phyloP scores from a whole-genome alignment of 2,113 vertebrate species.

The Thalassoma bifasciatum region DNA sequence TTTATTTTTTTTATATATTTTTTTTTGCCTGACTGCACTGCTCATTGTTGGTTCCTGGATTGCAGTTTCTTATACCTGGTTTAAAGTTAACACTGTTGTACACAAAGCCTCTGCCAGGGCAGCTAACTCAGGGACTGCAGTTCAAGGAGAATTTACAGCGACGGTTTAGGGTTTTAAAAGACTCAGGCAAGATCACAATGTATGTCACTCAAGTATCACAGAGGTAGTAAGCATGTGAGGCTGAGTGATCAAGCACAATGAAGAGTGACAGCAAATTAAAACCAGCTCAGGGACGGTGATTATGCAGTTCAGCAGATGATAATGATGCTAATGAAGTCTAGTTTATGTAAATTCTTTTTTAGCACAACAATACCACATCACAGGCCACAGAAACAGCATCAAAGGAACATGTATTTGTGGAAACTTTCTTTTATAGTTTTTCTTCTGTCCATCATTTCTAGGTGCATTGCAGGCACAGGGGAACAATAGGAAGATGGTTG shows the following conservation, averaged over 20 bases:
- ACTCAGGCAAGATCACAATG: neutral
- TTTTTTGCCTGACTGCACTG: constrained; percentile 12
- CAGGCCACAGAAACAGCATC: neutral
- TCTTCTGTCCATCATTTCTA: neutral
- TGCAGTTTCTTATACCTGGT: constrained; percentile 1
- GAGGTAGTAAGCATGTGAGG: neutral
- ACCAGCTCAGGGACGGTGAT: neutral
- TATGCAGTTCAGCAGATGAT: neutral
- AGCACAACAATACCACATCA: neutral
- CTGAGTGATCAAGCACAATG: neutral
- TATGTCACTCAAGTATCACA: neutral
- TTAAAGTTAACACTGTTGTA: constrained; percentile 23
- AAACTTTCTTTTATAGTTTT: neutral
- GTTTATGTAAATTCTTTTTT: neutral
- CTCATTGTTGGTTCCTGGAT: constrained; percentile 12
- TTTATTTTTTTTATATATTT: constrained; percentile 31
- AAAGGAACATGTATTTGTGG: neutral
- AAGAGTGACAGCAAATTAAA: constrained; percentile 5
- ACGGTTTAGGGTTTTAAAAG: neutral
- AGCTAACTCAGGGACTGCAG: neutral
- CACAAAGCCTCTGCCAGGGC: neutral
- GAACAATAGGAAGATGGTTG: no score
- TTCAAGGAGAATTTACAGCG: neutral
- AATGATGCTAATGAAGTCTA: neutral
- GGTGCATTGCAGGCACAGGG: no score